A percentile compares a stretch with the other conserved stretches of the same genome.
phyloP scores from a whole-genome alignment of 1,140 invertebrate genomes.

The Dolichoris vasculosae region DNA sequence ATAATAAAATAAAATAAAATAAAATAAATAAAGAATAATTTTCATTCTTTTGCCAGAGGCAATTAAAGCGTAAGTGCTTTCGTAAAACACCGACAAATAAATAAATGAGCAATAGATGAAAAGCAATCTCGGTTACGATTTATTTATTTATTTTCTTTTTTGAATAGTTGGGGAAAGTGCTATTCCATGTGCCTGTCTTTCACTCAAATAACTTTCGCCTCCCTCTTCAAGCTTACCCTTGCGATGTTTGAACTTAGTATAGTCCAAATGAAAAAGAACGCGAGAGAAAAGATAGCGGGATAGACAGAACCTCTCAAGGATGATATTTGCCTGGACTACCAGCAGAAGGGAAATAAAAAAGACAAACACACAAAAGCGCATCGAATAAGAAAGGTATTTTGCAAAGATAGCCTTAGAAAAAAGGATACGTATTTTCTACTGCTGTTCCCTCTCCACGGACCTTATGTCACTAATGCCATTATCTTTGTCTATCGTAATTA shows the following conservation, averaged over 20 bases:
- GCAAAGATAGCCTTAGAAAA: constrained; percentile 15
- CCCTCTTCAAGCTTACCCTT: not conserved
- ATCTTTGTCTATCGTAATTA: not conserved
- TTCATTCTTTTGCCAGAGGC: not conserved
- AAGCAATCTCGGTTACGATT: constrained; percentile 26
- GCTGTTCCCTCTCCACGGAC: not conserved
- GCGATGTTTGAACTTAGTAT: not conserved
- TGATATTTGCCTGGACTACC: not conserved
- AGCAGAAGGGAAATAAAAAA: not conserved
- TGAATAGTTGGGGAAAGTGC: constrained; percentile 10
- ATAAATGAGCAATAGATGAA: constrained; percentile 37
- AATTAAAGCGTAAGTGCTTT: not conserved
- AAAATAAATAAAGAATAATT: not conserved
- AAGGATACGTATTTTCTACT: constrained; percentile 1
- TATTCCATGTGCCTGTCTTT: constrained; percentile 14
- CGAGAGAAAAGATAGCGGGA: not conserved
- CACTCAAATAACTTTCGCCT: not conserved
- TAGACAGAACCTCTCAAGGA: not conserved
- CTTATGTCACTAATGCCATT: not conserved
- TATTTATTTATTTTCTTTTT: constrained; percentile 43
- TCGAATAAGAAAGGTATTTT: constrained; percentile 33
- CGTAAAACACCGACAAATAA: constrained; percentile 10
- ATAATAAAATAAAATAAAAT: constrained; percentile 3
- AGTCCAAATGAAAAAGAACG: not conserved
- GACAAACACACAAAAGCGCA: constrained; percentile 1